Evolutionary conservation across 2,888 invertebrate species (phyloP).

Genomic region (Colletes collaris): DNA sequence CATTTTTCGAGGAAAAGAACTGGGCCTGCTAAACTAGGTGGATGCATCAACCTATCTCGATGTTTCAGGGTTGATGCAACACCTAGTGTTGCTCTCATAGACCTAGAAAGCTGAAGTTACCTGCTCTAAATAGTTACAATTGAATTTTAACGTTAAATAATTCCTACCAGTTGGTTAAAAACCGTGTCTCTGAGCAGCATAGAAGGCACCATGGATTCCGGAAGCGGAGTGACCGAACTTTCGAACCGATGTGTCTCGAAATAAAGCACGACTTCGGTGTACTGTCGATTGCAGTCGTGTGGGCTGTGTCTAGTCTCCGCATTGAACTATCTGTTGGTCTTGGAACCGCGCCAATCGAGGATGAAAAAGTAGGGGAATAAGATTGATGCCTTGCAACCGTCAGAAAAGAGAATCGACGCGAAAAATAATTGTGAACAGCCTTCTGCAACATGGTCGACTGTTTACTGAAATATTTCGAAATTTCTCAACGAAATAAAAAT

Average conservation of each 20-base stretch:
- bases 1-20: no score
- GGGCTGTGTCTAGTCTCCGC: conserved; percentile 49
- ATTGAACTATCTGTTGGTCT: conserved; percentile 61
- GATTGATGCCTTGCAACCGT: conserved; percentile 42
- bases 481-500: no score
- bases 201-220: conserved; percentile 37
- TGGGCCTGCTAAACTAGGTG: no score
- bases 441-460: background rate
- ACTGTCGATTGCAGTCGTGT: conserved; percentile 52
- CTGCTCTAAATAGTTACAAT: no score
- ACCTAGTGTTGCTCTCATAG: no score
- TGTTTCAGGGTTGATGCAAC: no score
- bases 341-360: conserved; percentile 49
- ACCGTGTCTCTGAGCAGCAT: no score
- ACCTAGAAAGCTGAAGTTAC: no score
- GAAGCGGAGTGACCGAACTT: conserved; percentile 46
- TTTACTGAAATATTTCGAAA: no score
- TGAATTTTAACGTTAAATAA: no score
- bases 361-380: conserved; percentile 53
- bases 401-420: conserved; percentile 2
- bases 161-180: background rate
- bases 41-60: no score
- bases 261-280: conserved; percentile 54
- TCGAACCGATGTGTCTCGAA: conserved; percentile 57
- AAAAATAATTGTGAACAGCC: conserved; percentile 5